Base-by-base conservation (phyloP, 2,888 invertebrate species). In the Acholoe squamosa region DNA sequence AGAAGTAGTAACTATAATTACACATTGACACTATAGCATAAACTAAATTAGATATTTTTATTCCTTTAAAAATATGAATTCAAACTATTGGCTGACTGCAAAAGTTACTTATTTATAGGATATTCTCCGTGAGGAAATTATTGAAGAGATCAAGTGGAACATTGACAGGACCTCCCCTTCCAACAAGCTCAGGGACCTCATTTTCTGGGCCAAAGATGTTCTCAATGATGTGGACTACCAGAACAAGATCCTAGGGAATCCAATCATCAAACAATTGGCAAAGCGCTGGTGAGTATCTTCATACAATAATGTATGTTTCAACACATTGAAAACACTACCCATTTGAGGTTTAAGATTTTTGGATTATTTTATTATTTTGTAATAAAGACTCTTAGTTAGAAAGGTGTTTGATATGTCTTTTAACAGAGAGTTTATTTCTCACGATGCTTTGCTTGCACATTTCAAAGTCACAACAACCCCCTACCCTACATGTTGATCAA, bases 81-180 rank as follows among this genome's bases (percentile, higher is more conserved):
- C n/a, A n/a, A n/a, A n/a, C n/a, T n/a, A n/a, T n/a, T n/a, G n/a
- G n/a, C n/a, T n/a, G n/a, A n/a, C n/a, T n/a, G n/a, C n/a, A n/a
- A n/a, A n/a, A n/a, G 54, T 54, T 54, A 14, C 12, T 19, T 54
- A 16, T 71, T 84, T 52, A 14, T 22, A 90, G 90, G 28, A 77
- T 28, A 19, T 91, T 16, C 22, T 91, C 5, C 33, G 91, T 3
- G 91, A 91, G n/a, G 91, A 91, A 34, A 56, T 89, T 16, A 91
- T 84, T n/a, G 91, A 91, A 28, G 56, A 91, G 33, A 10, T 91
- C 22, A 91, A 91, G 43, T 89, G 89, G 91, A 89, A 89, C 56
- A 91, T 91, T 76, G 89, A 91, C 61, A n/a, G 91, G 51, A 77
- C 89, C 5, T 89, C 89, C 5, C 91, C 91, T 14, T 43, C 56